Evolutionary conservation across 2,797 vertebrate genomes (phyloP), one percentile per base, ranked within the genome.

Genomic region (Anisognathus igniventris): DNA sequence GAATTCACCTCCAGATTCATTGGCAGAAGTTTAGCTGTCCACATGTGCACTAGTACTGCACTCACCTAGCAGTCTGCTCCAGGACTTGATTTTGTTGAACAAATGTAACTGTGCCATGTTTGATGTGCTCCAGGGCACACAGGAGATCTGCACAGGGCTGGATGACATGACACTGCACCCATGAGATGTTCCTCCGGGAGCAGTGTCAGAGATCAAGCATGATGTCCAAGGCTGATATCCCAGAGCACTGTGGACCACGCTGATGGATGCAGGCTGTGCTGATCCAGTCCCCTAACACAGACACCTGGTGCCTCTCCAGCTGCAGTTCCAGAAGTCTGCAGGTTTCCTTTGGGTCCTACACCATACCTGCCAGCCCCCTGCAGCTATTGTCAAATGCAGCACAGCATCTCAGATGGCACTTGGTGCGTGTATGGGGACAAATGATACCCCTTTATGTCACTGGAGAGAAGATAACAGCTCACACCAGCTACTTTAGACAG

Each of bases 351-450:
- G 83, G 68, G n/a, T 80, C 23, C 35, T 37, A 31, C 7, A 58
- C 11, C 10, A 1, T 16, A 72, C 23, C 75, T 83, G 53, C 53
- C 56, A 82, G 40, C 11, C 21, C 18, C 19, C 14, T 18, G 8
- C 25, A 82, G 15, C 5, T 33, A 5, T 6, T 61, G 50, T 31
- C 31, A 81, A 72, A 81, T 2, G 5, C 35, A 44, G 15, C 42
- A 35, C 28, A 68, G 30, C 39, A 68, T 40, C 62, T 78, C 62
- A 90, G 83, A 60, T 10, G 24, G 45, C 27, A 56, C 17, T 72
- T 30, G 21, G n/a, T 47, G 25, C 3, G 1, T 19, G 23, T 0
- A 0, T 17, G 37, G 27, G 68, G 35, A 75, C 37, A 86, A 72
- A 48, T 10, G 0, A 44, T 20, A 58, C 5, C 48, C 3, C 10